Conservation (phyloP, 30 jellyfish, hydroid and myxozoan genomes). For the Aurelia sp. region DNA sequence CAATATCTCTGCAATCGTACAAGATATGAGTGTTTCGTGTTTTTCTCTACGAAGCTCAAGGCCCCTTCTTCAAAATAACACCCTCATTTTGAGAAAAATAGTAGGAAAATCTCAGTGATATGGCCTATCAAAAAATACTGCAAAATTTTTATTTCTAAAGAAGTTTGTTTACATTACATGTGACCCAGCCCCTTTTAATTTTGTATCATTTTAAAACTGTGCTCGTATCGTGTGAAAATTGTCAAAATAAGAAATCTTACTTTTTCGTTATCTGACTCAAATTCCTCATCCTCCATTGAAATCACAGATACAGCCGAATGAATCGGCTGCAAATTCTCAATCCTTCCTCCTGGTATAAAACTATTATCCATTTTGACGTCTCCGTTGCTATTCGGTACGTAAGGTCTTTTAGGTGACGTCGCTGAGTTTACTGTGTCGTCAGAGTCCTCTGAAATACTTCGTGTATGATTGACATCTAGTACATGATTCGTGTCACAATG, state of each 20-base stretch:
- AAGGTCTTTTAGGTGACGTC: constrained; percentile 22
- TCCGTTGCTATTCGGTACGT: constrained; percentile 17
- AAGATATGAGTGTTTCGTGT: no score
- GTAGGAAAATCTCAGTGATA: no score
- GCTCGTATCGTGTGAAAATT: no score
- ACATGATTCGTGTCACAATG: constrained; percentile 42
- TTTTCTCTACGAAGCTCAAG: no score
- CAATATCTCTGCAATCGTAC: no score
- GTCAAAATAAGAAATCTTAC: constrained; percentile 9
- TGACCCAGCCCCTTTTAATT: no score
- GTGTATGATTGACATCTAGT: constrained; percentile 32
- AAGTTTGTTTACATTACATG: no score
- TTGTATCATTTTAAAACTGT: no score
- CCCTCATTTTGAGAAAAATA: no score
- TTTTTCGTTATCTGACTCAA: constrained; percentile 88
- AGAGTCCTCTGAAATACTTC: constrained; percentile 59
- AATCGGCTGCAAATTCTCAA: constrained; percentile 74
- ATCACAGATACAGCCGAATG: constrained; percentile 92
- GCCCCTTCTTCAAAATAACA: no score
- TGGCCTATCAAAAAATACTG: no score
- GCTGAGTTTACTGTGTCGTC: constrained; percentile 47
- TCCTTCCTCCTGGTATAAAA: constrained; percentile 62
- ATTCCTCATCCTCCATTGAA: constrained; percentile 97
- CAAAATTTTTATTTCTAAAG: no score
- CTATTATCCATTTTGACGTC: constrained; percentile 67